Evolutionary conservation across 2,797 vertebrate genomes (phyloP), one percentile per base, ranked within the genome.

Genomic region (Paratrypauchen microcephalus): DNA sequence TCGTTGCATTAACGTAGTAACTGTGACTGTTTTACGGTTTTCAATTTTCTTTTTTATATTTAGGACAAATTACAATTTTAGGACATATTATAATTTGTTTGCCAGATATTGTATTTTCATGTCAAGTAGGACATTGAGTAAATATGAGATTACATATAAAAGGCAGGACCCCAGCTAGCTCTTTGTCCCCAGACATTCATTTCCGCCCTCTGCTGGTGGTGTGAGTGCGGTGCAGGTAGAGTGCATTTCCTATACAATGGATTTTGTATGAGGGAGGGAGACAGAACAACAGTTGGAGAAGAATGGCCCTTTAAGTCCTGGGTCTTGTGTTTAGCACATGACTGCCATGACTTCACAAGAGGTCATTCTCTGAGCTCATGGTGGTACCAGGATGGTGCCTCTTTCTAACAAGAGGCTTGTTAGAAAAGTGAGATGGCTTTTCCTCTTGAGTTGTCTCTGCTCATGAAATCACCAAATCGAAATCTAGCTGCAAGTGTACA

Each of bases 351-450:
- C 82, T 83, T 87, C 75, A 83, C 82, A 70, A 69, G 23, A 72
- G 76, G 62, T 83, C 8, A 28, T 11, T 50, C 58, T 52, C 69
- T 91, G 88, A 90, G 85, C 79, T 92, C 90, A 92, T 81, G 74
- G 69, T 75, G 74, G 79, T 86, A 66, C 80, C 88, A 83, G 82
- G 82, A 82, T 62, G 66, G 54, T 70, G 70, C n/a, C n/a, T n/a
- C n/a, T n/a, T n/a, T n/a, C n/a, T n/a, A n/a, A 70, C n/a, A 28
- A 68, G 41, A 55, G 57, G 41, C 71, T 30, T 65, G 7, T 75
- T 50, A 30, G 8, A 24, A 3, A 39, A 6, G 52, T 12, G 23
- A 6, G 23, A 24, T 39, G 16, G 15, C 41, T 23, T 57, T 45
- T 54, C 18, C 28, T 41, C 28, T 39, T 48, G 26, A 52, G 15